Base-by-base conservation (phyloP, 2,888 invertebrate genomes). In the Cephus spinipes region DNA sequence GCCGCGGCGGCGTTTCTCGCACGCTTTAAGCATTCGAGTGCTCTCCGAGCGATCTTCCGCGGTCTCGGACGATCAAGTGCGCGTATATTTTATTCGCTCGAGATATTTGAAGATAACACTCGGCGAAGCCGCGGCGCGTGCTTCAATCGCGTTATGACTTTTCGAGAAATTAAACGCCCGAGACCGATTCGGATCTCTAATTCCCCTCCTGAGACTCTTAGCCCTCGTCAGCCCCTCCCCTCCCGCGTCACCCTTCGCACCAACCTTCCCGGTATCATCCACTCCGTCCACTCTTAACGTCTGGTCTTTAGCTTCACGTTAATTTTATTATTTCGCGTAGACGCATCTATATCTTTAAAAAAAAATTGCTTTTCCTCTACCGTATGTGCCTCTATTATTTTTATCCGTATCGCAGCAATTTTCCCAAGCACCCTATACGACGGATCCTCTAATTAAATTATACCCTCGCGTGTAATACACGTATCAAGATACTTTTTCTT, bases 71-170 rank as follows among this genome's bases (percentile, higher is more conserved):
- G 81, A 86, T 87, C 86, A 87, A 88, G 86, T 85, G 81, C 80
- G 82, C 82, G 87, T 83, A 87, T 86, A 86, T 86, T 87, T 85
- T 83, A 81, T 82, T 84, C 87, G 87, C 85, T 81, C 80, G 84
- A 85, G 81, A 81, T 83, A 85, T 84, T 82, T 83, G 79, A 79
- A 79, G 79, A 40, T 68, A 74, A 80, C 76, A 76, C 79, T 80
- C 76, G 76, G 75, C 30, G 32, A 79, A 76, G 75, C 74, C 74
- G 36, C 77, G 75, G 73, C 30, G 75, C 77, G 80, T 79, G 79
- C 73, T 73, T 75, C 32, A 34, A 73, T n/a, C 75, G 30, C 23
- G 69, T n/a, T 79, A 36, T 68, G 33, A 73, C 74, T 79, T 81
- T 83, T 81, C 75, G 77, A 79, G 74, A 78, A 84, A 80, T 82